These are phyloP conservation scores for Sturnira hondurensis DNA, from an alignment of 2,113 vertebrate species.

Conservation along the genomic window DNA sequence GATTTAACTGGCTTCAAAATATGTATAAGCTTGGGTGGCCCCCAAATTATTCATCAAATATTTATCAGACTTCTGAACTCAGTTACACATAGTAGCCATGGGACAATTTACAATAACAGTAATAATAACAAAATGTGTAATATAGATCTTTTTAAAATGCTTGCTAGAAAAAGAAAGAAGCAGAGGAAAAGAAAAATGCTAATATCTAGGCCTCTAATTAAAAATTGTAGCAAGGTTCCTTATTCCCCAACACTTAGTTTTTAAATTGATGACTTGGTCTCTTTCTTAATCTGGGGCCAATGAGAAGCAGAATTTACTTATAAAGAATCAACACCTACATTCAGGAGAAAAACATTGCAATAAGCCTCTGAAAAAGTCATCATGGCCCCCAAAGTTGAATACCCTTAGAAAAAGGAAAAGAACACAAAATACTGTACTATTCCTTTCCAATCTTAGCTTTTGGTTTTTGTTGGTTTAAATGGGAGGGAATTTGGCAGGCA, in stretches of 20 bases:
- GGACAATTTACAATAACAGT: slow-evolving; percentile 19
- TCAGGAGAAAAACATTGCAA: not conserved
- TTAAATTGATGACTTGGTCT: not conserved
- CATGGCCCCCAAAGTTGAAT: not conserved
- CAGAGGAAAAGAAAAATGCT: not conserved
- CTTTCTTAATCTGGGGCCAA: not conserved
- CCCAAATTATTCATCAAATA: slow-evolving; percentile 68
- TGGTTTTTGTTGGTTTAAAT: not conserved
- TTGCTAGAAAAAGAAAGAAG: not conserved
- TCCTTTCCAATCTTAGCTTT: not conserved
- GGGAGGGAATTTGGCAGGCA: not conserved
- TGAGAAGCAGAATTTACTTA: not conserved
- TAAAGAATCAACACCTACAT: not conserved
- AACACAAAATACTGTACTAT: not conserved
- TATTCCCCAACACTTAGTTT: not conserved
- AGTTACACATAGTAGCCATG: slow-evolving; percentile 33
- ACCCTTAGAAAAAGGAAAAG: not conserved
- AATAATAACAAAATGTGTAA: slow-evolving; percentile 27
- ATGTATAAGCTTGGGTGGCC: slow-evolving; percentile 43
- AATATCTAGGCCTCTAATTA: slow-evolving; percentile 9
- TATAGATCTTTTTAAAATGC: not conserved
- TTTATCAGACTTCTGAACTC: slow-evolving; percentile 51
- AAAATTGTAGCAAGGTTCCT: not conserved
- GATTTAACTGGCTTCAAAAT: slow-evolving; percentile 65
- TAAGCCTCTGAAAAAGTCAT: not conserved